Evolutionary conservation across 2,113 vertebrate genomes (phyloP).

Genomic region (Ibidorhyncha struthersii): DNA sequence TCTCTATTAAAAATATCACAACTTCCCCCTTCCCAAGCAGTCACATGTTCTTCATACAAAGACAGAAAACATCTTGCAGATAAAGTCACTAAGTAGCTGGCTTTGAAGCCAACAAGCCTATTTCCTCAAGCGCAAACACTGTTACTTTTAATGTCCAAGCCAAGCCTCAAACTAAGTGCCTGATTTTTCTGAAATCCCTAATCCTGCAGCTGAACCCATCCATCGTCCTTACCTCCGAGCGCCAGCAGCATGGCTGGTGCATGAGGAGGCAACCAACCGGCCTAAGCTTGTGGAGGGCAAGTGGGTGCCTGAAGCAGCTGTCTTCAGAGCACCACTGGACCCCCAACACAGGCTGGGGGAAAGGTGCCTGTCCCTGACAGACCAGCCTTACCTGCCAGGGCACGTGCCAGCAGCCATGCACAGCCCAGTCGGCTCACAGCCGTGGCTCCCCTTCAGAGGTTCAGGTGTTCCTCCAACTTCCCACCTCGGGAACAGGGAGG

Average conservation of each 20-base stretch:
- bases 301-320: neutral
- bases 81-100: neutral
- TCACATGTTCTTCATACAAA: neutral
- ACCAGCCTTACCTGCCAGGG: neutral
- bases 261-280: neutral
- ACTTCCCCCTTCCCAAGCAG: neutral
- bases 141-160: neutral
- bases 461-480: neutral
- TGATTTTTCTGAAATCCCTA: neutral
- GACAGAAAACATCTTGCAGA: neutral
- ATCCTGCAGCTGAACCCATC: neutral
- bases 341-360: neutral
- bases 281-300: neutral
- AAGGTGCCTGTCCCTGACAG: neutral
- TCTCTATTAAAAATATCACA: neutral
- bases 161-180: neutral
- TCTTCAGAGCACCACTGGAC: neutral
- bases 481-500: neutral
- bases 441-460: fast-evolving
- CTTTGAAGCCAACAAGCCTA: neutral
- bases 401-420: too few species aligned
- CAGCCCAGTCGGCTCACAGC: neutral
- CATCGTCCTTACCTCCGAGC: fast-evolving
- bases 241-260: neutral
- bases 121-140: neutral